Evolutionary conservation across 92 coral and sea anemone genomes (phyloP), one percentile per base, ranked within the genome.

Genomic region (Zoanthus solanderi): DNA sequence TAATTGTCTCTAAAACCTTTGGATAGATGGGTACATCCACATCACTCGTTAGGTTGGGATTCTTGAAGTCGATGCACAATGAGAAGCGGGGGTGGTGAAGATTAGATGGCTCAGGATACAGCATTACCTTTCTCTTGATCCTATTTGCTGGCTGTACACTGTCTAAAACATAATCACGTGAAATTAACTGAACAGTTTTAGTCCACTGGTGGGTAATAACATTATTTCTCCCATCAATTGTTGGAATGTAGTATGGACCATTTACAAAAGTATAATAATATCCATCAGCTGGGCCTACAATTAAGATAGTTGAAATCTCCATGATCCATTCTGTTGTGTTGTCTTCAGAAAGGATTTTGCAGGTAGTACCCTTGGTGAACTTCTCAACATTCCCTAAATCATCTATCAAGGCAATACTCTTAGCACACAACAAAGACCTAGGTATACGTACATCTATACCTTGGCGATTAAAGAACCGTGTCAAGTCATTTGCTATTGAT

Each of bases 401-500:
- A 28, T 66, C 34, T 31, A 66, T 66, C 28, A 66, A 31, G n/a
- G 71, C 71, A 66, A 66, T 66, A 31, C 71, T 66, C 28, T 66
- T 66, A 66, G 28, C 71, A 17, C 10, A 29, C 34, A 66, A 1
- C 28, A 66, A 66, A 66, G 71, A 29, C n/a, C 28, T 66, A 28
- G 71, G 71, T 17, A 66, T 66, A 7, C 28, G n/a, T 17, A n/a
- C 71, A 66, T 66, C 28, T 17, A 89, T 68, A 28, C 84, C 92
- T 34, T 48, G 50, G 34, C 83, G 75, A 7, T 66, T 28, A 61
- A 89, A 75, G 79, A 57, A 69, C 54, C 88, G 32, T 42, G 72
- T 86, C 14, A 91, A 63, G 69, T 93, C 96, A 15, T 83, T 47
- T n/a, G 52, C 31, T 4, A 85, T 65, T 30, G 54, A 42, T 11